Base-by-base conservation (phyloP, 2,888 invertebrate genomes). In the Atrina japonica region DNA sequence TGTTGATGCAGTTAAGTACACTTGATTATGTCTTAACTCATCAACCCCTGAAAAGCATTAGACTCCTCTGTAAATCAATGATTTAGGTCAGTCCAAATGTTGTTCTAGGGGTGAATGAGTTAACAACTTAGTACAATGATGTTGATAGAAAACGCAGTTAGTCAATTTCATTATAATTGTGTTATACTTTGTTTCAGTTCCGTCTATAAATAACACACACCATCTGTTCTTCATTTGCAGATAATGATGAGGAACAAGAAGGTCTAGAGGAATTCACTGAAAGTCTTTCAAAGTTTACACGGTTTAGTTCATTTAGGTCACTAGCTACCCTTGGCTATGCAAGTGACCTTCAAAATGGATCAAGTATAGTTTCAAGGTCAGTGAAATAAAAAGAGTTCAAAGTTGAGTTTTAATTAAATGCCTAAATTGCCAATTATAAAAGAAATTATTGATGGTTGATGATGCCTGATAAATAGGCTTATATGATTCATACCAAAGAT, bases 291-390 rank as follows among this genome's bases (percentile, higher is more conserved):
- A 96, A 96, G 87, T 96, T 97, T 91, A 96, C 96, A 0, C 92
- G 94, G 53, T 96, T 95, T 89, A 94, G 94, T 79, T 93, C 94
- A 18, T 92, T 97, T 76, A 92, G 95, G 14, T 94, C 95, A 21
- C 92, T 97, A 7, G 96, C 97, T 3, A 96, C 96, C 5, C 92
- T 98, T 3, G 96, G 96, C 80, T 97, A 97, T 91, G 96, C 96
- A 76, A 95, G 94, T 86, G 97, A 97, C 90, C 94, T 96, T 63
- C 95, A 96, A 89, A 96, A 95, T 88, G 88, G 89, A 87, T 95
- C 91, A 35, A 92, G 91, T 80, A 92, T 92, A 75, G 92, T 92
- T 0, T 92, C 92, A 25, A 92, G 91, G 92, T 91, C 35, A 35
- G 35, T 35, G 35, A 35, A 35, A 35, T n/a, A n/a, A n/a, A n/a